Percentiles rank a stretch among this genome's conserved stretches.
These are phyloP conservation scores for Apteryx mantelli DNA, from an alignment of 2,113 vertebrate species.

Conservation along the genomic window DNA sequence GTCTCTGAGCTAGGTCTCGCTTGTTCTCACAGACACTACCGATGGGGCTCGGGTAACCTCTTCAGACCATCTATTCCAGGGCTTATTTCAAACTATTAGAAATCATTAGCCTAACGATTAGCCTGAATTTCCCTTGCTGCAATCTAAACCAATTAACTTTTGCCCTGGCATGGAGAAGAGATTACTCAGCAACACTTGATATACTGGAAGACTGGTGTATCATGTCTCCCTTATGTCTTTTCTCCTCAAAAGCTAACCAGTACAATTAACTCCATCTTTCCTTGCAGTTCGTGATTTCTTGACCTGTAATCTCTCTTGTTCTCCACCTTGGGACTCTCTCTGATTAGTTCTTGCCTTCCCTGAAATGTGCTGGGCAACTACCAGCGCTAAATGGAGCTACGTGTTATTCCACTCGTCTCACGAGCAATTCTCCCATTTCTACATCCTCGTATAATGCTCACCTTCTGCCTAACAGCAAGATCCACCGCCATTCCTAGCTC, in stretches of 20 bases:
- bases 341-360: neutral
- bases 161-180: neutral
- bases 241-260: neutral
- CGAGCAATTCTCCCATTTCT: neutral
- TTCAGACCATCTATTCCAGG: neutral
- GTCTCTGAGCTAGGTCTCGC: neutral
- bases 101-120: neutral
- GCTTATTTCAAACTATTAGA: neutral
- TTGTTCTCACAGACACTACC: neutral
- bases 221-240: neutral
- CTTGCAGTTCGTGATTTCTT: neutral
- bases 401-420: neutral
- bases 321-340: neutral
- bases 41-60: neutral
- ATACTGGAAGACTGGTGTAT: neutral
- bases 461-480: fast-evolving
- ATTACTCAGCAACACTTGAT: neutral
- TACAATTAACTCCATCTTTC: neutral
- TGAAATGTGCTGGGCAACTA: neutral
- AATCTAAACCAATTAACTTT: neutral
- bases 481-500: neutral
- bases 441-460: neutral
- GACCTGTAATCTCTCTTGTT: neutral
- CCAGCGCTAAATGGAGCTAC: neutral
- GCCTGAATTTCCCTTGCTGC: neutral